Evolutionary conservation across 1,140 invertebrate genomes (phyloP).

Genomic region (Neelides sp.): DNA sequence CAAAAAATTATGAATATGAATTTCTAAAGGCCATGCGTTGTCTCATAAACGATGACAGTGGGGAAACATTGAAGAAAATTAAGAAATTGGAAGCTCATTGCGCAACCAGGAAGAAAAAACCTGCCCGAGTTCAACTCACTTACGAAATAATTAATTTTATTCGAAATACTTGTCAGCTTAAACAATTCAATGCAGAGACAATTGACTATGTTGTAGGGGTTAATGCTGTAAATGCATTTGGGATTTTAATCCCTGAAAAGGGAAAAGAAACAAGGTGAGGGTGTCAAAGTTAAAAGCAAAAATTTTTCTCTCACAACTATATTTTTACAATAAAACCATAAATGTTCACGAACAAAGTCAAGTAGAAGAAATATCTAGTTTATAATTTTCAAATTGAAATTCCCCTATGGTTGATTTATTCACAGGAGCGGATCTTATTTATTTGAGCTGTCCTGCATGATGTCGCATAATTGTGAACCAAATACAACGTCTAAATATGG

Average conservation of each 20-base stretch:
- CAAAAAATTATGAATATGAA: conserved; percentile 14
- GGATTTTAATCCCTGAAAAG: not conserved
- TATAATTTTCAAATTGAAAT: no score
- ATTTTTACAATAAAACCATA: no score
- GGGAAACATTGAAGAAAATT: conserved; percentile 6
- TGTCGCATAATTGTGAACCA: conserved; percentile 6
- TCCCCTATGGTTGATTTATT: no score
- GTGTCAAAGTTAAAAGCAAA: no score
- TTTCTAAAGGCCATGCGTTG: conserved; percentile 9
- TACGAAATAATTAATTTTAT: conserved; percentile 9
- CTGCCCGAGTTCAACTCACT: conserved; percentile 2
- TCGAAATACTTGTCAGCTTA: conserved; percentile 2
- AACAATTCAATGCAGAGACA: conserved; percentile 2
- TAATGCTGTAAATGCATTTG: conserved; percentile 11
- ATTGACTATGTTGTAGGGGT: conserved; percentile 9
- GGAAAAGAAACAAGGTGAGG: conserved; percentile 1
- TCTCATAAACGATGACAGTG: not conserved
- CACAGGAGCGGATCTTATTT: conserved; percentile 8
- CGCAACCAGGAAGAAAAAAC: not conserved
- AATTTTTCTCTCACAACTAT: no score
- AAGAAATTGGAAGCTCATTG: conserved; percentile 5
- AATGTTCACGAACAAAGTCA: no score
- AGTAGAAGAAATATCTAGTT: no score
- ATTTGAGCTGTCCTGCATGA: conserved; percentile 7
- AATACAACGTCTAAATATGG: conserved; percentile 7